A percentile compares a stretch with the other conserved stretches of the same genome.
Evolutionary conservation across 2,888 invertebrate genomes (phyloP).

Genomic region (Keiferia lycopersicella): DNA sequence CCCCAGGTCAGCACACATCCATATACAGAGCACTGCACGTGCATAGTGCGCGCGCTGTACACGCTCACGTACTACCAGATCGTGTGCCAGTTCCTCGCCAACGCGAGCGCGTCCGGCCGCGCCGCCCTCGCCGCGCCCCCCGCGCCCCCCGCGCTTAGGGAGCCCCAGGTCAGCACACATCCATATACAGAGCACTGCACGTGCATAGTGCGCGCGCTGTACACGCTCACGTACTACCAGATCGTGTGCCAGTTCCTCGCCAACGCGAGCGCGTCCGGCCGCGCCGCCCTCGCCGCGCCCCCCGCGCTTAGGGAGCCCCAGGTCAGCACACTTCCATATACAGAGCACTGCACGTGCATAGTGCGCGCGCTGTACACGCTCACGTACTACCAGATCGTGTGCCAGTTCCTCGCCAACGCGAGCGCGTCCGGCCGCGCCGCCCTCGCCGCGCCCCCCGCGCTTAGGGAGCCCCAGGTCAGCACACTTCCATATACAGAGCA

Average conservation of each 20-base stretch:
- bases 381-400: slow-evolving; percentile 93
- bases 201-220: slow-evolving; percentile 92
- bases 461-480: too few relatives aligned
- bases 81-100: slow-evolving; percentile 88
- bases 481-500: slow-evolving; percentile 87
- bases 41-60: slow-evolving; percentile 93
- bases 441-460: too few relatives aligned
- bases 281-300: slow-evolving; percentile 57
- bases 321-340: neutral
- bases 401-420: slow-evolving; percentile 87
- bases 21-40: slow-evolving; percentile 90
- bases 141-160: too few relatives aligned
- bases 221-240: slow-evolving; percentile 94
- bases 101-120: slow-evolving; percentile 84
- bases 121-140: too few relatives aligned
- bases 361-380: slow-evolving; percentile 94
- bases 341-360: slow-evolving; percentile 94
- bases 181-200: slow-evolving; percentile 89
- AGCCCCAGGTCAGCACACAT: too few relatives aligned
- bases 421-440: slow-evolving; percentile 84
- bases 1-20: neutral
- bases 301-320: slow-evolving; percentile 25
- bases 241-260: slow-evolving; percentile 90
- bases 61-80: slow-evolving; percentile 95
- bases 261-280: slow-evolving; percentile 83